Conservation (phyloP, 2,113 vertebrate genomes). For the Cyprinodon variegatus region DNA sequence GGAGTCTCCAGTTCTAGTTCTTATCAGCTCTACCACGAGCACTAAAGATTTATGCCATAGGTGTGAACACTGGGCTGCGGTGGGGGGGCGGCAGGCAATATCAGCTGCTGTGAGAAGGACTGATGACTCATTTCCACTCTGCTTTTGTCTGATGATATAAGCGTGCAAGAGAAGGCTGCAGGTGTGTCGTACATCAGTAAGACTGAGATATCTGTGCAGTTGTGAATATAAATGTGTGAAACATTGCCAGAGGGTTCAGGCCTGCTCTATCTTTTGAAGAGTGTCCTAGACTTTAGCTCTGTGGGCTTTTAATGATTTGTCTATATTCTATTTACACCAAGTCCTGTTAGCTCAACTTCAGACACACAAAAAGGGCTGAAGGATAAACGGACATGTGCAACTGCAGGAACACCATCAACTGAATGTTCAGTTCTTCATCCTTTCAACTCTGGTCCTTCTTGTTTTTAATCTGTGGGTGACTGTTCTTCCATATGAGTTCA, state of each 20-base stretch:
- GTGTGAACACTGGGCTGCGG: constrained; percentile 17
- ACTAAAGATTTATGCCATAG: constrained; percentile 22
- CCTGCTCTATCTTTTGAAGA: constrained; percentile 26
- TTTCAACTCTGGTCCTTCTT: constrained; percentile 41
- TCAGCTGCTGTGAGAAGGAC: constrained; percentile 33
- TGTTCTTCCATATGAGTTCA: constrained; percentile 50
- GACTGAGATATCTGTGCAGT: neutral
- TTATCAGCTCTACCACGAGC: constrained; percentile 51
- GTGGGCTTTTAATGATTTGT: constrained; percentile 19
- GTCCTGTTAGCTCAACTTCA: constrained; percentile 39
- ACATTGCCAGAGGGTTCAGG: constrained; percentile 12
- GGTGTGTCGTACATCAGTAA: constrained; percentile 26
- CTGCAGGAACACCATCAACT: constrained; percentile 43
- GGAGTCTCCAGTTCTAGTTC: constrained; percentile 20
- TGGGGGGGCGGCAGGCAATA: constrained; percentile 17
- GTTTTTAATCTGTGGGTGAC: constrained; percentile 37
- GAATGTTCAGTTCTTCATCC: constrained; percentile 41
- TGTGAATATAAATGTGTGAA: constrained; percentile 26
- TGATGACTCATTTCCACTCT: constrained; percentile 54
- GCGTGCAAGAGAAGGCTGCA: constrained; percentile 19
- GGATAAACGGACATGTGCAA: constrained; percentile 36
- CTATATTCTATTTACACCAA: constrained; percentile 30
- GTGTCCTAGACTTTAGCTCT: constrained; percentile 16
- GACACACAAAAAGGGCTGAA: constrained; percentile 42
- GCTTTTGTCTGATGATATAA: constrained; percentile 47